These are phyloP conservation scores for Oryzias curvinotus DNA, from an alignment of 2,113 vertebrate species.

Conservation along the genomic window DNA sequence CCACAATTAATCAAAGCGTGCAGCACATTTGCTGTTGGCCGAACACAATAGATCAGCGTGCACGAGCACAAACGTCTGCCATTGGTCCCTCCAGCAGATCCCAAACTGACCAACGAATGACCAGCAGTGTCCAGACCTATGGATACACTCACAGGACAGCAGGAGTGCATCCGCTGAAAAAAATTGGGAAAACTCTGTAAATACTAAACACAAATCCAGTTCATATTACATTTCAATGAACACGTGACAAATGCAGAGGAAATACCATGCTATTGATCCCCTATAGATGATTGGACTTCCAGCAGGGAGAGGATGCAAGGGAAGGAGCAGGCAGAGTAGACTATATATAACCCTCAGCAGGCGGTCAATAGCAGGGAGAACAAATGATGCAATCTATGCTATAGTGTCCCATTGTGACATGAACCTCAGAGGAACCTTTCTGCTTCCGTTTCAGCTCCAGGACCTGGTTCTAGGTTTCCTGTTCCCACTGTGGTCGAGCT, in stretches of 20 bases:
- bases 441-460: not conserved
- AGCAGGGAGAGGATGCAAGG: slow-evolving; percentile 45
- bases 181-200: slow-evolving; percentile 20
- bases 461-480: not conserved
- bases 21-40: slow-evolving; percentile 45
- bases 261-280: slow-evolving; percentile 62
- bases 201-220: slow-evolving; percentile 5
- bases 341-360: slow-evolving; percentile 57
- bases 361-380: slow-evolving; percentile 52
- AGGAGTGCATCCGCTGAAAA: slow-evolving; percentile 4
- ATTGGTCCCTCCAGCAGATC: slow-evolving; percentile 31
- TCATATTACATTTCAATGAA: slow-evolving; percentile 21
- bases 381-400: slow-evolving; percentile 49
- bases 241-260: slow-evolving; percentile 43
- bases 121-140: not conserved
- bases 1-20: not conserved
- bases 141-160: slow-evolving; percentile 3
- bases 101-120: slow-evolving; percentile 11
- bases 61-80: slow-evolving; percentile 31
- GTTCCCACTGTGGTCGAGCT: too few relatives aligned
- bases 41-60: too few relatives aligned
- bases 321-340: slow-evolving; percentile 49
- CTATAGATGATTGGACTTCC: slow-evolving; percentile 52
- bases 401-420: slow-evolving; percentile 37
- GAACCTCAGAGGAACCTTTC: slow-evolving; percentile 4